phyloP scores from a whole-genome alignment of 2,888 invertebrate species.

The Taphrorychus bicolor region DNA sequence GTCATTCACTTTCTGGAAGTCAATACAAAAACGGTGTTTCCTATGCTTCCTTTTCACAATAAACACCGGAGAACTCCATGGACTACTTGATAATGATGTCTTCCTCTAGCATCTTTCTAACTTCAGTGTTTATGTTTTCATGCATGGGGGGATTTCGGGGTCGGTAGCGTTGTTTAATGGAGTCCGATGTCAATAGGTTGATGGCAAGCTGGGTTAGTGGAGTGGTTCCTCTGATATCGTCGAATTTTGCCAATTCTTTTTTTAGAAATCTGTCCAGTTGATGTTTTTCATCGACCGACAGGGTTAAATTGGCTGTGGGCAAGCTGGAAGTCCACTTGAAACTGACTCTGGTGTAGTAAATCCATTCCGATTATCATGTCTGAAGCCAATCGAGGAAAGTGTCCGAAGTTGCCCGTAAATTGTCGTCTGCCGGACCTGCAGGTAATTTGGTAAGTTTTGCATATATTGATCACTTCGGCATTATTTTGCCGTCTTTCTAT shows the following conservation, averaged over 20 bases:
- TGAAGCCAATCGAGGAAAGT: no score
- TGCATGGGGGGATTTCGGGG: slow-evolving; percentile 2
- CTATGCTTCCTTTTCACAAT: slow-evolving; percentile 5
- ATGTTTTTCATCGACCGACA: no score
- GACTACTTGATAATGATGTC: neutral
- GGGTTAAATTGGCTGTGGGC: neutral
- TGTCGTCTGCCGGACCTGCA: no score
- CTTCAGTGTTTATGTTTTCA: neutral
- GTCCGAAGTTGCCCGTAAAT: no score
- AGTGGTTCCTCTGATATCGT: neutral
- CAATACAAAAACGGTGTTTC: slow-evolving; percentile 3
- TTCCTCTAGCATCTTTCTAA: neutral
- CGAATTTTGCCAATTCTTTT: no score
- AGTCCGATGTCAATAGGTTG: neutral
- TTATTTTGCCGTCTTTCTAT: no score
- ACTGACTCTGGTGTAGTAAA: no score
- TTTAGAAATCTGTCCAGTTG: no score
- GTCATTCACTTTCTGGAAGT: slow-evolving; percentile 6
- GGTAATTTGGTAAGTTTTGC: no score
- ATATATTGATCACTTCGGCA: no score
- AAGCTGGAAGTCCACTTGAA: neutral
- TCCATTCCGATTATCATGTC: no score
- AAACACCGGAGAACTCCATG: slow-evolving; percentile 6
- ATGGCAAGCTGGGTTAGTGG: neutral
- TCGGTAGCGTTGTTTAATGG: slow-evolving; percentile 4